Base-by-base conservation (phyloP, 30 jellyfish, hydroid and myxozoan species). In the Aurelia sp. region DNA sequence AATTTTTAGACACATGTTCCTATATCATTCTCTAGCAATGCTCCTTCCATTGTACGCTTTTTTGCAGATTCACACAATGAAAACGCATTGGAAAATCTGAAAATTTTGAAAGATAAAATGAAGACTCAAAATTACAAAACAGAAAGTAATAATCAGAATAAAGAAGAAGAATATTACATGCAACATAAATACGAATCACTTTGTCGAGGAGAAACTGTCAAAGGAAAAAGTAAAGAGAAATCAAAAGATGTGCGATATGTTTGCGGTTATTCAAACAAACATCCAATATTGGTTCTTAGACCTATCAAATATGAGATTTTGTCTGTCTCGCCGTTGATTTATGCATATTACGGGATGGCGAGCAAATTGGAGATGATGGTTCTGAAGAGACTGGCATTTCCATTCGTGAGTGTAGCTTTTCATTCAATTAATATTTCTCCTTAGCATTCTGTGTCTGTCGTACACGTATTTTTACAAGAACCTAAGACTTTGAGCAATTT, bases 381-480 rank as follows among this genome's bases (percentile, higher is more conserved):
- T 19, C 68, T 93, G 47, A 78, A 76, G 72, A 66, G 90, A 19
- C 69, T 93, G 35, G 97, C 98, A 22, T 79, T 63, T 11, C 98
- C 98, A 18, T 75, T 77, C 65, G 96, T 93, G 66, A 88, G 94
- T 50, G 18, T 62, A 27, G 3, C 11, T 21, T 13, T 3, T 67
- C 37, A 1, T n/a, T 18, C 78, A 20, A 18, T 6, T 7, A 33
- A n/a, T 33, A 11, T 33, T 20, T 13, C 2, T 17, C 23, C 11
- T 33, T 8, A 8, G 12, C 70, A 18, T 22, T 18, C 50, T 17
- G 31, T 21, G 35, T 37, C 35, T 21, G 55, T 44, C 55, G 5
- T 6, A 44, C 2, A 27, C 33, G 33, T 27, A 6, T 44, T 44
- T 12, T 44, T 44, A 12, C 1, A 0, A 44, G 55, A 44, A 0